phyloP scores from a whole-genome alignment of 2,113 vertebrate genomes.

The Ochotona princeps region DNA sequence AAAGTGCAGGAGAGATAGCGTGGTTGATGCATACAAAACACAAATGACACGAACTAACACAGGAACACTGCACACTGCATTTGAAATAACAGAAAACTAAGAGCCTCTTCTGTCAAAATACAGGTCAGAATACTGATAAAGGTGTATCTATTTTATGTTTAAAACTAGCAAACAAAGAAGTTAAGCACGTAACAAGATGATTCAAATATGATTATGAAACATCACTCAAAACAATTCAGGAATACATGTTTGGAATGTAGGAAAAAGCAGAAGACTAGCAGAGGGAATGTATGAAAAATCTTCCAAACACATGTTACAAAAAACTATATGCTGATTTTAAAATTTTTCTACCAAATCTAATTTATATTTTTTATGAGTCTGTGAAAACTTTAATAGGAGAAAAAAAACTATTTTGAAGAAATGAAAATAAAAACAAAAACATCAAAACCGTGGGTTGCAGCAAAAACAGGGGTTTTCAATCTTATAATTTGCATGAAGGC shows the following conservation, averaged over 20 bases:
- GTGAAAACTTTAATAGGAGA: too few species aligned
- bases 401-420: too few species aligned
- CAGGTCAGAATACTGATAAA: not conserved
- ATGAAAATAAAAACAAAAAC: too few species aligned
- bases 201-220: not conserved
- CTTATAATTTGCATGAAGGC: too few species aligned
- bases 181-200: not conserved
- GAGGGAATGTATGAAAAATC: not conserved
- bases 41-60: not conserved
- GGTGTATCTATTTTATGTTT: not conserved
- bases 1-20: rapidly evolving
- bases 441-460: too few species aligned
- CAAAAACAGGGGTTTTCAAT: too few species aligned
- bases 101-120: not conserved
- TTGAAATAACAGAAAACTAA: not conserved
- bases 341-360: too few species aligned
- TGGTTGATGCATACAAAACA: not conserved
- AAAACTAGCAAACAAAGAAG: not conserved
- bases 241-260: not conserved
- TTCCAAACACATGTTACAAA: too few species aligned
- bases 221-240: not conserved
- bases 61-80: not conserved
- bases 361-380: too few species aligned
- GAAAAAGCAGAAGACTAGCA: not conserved
- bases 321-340: too few species aligned